Percentiles rank a stretch among this genome's conserved stretches.
Conservation (phyloP, 2,888 invertebrate species). For the Monochamus alternatus region DNA sequence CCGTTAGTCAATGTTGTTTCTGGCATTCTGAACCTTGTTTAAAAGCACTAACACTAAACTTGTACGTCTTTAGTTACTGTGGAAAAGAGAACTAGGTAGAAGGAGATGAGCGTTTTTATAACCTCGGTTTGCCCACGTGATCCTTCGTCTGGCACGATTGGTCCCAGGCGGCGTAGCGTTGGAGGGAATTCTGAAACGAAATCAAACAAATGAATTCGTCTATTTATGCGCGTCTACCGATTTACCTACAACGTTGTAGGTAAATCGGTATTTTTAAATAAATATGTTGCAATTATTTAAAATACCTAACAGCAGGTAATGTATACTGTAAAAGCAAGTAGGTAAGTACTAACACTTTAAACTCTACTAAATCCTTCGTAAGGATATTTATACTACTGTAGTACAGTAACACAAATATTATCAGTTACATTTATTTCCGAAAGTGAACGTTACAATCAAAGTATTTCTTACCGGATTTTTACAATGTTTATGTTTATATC, state of each 20-base stretch:
- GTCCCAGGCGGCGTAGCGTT: neutral
- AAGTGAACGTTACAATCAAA: too few relatives aligned
- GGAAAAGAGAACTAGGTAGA: slow-evolving; percentile 79
- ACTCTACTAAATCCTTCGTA: too few relatives aligned
- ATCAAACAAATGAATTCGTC: slow-evolving; percentile 18
- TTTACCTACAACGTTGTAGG: too few relatives aligned
- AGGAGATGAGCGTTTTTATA: slow-evolving; percentile 76
- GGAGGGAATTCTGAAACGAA: slow-evolving; percentile 35
- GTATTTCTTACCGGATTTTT: too few relatives aligned
- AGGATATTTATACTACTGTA: too few relatives aligned
- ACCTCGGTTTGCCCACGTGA: slow-evolving; percentile 72
- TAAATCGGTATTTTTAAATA: neutral
- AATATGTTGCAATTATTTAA: too few relatives aligned
- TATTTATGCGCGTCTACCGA: neutral
- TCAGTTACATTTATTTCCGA: too few relatives aligned
- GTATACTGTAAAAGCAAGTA: too few relatives aligned
- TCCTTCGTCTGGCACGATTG: slow-evolving; percentile 19
- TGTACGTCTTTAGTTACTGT: slow-evolving; percentile 68
- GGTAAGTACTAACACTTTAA: too few relatives aligned
- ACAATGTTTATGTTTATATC: too few relatives aligned
- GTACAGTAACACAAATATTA: too few relatives aligned
- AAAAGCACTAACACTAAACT: slow-evolving; percentile 55
- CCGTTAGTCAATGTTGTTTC: slow-evolving; percentile 81
- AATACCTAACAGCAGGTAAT: too few relatives aligned
- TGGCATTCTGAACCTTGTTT: slow-evolving; percentile 75